Conservation (phyloP, 2,888 invertebrate species). For the Poecilus cupreus region DNA sequence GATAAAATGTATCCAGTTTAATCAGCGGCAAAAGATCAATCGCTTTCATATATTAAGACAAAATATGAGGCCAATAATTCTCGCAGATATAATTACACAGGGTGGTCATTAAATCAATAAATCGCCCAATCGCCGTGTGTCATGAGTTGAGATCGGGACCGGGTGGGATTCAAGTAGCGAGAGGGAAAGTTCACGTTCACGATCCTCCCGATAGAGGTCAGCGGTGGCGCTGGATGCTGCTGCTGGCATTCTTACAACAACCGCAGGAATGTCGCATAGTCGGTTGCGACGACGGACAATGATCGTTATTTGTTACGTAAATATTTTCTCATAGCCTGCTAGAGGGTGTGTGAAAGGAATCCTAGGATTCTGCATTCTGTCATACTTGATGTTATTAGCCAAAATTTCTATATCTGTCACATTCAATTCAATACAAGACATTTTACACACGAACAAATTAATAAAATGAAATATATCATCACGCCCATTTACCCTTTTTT, state of each 20-base stretch:
- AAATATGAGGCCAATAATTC: slow-evolving; percentile 25
- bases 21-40: background rate
- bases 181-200: slow-evolving; percentile 15
- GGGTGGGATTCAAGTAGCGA: slow-evolving; percentile 14
- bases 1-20: background rate
- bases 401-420: slow-evolving; percentile 3
- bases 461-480: too few relatives aligned
- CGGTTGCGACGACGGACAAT: slow-evolving; percentile 29
- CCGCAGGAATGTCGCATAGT: slow-evolving; percentile 54
- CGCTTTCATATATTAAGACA: slow-evolving; percentile 30
- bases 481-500: too few relatives aligned
- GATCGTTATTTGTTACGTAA: slow-evolving; percentile 43
- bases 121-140: slow-evolving; percentile 34
- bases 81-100: slow-evolving; percentile 27
- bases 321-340: slow-evolving; percentile 35
- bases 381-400: slow-evolving; percentile 29
- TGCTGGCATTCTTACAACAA: slow-evolving; percentile 44
- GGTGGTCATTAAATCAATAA: slow-evolving; percentile 30
- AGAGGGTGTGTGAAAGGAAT: slow-evolving; percentile 33
- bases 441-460: background rate
- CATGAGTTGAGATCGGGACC: background rate
- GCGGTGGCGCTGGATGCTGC: slow-evolving; percentile 9
- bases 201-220: slow-evolving; percentile 21
- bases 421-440: background rate
- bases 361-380: slow-evolving; percentile 25